Conservation (phyloP, 2,797 vertebrate species). For the Xenops minutus region DNA sequence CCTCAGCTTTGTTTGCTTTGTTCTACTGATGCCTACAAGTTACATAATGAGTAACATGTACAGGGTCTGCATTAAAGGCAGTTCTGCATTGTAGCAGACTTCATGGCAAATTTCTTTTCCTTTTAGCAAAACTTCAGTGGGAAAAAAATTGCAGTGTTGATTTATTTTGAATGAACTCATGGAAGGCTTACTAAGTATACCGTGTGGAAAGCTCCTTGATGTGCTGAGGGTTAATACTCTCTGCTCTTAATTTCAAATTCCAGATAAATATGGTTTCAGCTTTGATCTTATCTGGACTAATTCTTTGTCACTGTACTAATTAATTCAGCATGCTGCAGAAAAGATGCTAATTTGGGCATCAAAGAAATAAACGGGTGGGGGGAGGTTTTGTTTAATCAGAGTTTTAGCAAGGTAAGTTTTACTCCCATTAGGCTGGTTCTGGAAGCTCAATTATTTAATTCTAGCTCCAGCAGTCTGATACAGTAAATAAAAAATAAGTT, state of each 20-base stretch:
- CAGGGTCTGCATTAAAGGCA: slow-evolving; percentile 57
- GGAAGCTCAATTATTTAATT: slow-evolving; percentile 51
- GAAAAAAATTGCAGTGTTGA: background rate
- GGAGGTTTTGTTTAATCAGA: slow-evolving; percentile 76
- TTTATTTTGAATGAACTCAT: slow-evolving; percentile 54
- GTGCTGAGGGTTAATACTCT: slow-evolving; percentile 69
- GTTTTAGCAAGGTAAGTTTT: slow-evolving; percentile 75
- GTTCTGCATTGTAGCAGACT: slow-evolving; percentile 5
- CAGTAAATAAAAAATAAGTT: background rate
- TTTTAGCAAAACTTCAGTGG: slow-evolving; percentile 47
- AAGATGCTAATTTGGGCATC: slow-evolving; percentile 82
- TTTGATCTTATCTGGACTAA: slow-evolving; percentile 81
- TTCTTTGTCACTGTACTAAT: slow-evolving; percentile 82
- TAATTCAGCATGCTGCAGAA: slow-evolving; percentile 80
- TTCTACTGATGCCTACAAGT: slow-evolving; percentile 72
- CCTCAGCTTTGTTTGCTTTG: slow-evolving; percentile 67
- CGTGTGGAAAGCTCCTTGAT: slow-evolving; percentile 57
- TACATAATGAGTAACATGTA: slow-evolving; percentile 65
- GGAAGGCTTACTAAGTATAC: slow-evolving; percentile 46
- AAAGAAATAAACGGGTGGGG: slow-evolving; percentile 71
- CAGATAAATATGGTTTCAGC: slow-evolving; percentile 76
- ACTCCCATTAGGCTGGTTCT: slow-evolving; percentile 64
- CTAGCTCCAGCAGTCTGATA: slow-evolving; percentile 29
- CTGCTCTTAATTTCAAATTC: slow-evolving; percentile 77
- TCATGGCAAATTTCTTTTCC: slow-evolving; percentile 52